Base-by-base conservation (phyloP, 2,113 vertebrate genomes). In the Tychaedon coryphoeus region DNA sequence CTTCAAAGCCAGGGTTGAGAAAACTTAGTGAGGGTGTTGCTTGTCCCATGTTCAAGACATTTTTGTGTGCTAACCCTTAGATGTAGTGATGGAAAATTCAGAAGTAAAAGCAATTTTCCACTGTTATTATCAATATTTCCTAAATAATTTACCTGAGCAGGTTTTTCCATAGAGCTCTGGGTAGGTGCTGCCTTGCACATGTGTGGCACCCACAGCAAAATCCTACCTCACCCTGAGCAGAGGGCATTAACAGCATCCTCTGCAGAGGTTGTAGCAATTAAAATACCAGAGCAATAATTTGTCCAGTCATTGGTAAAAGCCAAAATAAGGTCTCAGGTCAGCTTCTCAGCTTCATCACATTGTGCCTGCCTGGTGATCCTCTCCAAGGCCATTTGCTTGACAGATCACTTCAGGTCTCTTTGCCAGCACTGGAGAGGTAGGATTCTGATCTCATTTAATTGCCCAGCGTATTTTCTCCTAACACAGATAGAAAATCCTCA, bases 291-390 rank as follows among this genome's bases (percentile, higher is more conserved):
- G 23, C 18, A 60, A 13, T 33, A 10, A 28, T 53, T 38, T 23
- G 6, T 11, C 22, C 62, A 60, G 0, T 12, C 6, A 38, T 5
- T 53, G 38, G 19, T 53, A 38, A 53, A 77, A 61, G 45, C 45
- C 33, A 53, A 38, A 69, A 38, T 3, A 38, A 38, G 9, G 23
- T 15, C 18, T 45, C 0, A 0, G 28, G 4, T 69, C 54, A 69
- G 22, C 9, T 65, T n/a, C 15, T n/a, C 42, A 48, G 19, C 23
- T 33, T 76, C 26, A 33, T 26, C 36, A 18, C 4, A 4, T 43
- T 18, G 14, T 42, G 28, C 56, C 22, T 36, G 53, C 38, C 64
- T 60, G 33, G 12, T 53, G 28, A 38, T 45, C 47, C 23, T 38
- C 28, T 45, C 64, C 29, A 22, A n/a, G 45, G 54, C 9, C 4